Evolutionary conservation across 2,888 invertebrate genomes (phyloP), one percentile per base, ranked within the genome.

Genomic region (Nephrotoma guestfalica): DNA sequence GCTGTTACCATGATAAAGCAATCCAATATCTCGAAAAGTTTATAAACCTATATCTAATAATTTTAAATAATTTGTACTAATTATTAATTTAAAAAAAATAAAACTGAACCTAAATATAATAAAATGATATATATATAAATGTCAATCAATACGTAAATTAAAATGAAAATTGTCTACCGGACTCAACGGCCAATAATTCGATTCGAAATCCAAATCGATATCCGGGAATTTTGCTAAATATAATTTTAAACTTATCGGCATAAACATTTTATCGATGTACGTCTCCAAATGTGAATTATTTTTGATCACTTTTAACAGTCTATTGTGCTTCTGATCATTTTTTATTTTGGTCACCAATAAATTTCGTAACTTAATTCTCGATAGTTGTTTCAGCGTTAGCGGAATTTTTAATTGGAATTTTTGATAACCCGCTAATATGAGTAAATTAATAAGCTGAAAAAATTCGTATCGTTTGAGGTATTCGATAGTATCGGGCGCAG

Each of bases 281-380:
- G 85, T 43, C 9, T 85, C 85, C 4, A 85, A 43, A 85, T 43
- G 43, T 15, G 85, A 85, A 85, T 85, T 85, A 85, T 85, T 85
- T 43, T 85, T 85, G n/a, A 85, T 85, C 7, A 43, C 42, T 13
- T 18, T 41, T 3, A 85, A 18, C 18, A 85, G 18, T 13, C 45
- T 41, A 43, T 43, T 41, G 7, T 43, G 85, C 9, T 30, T n/a
- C 11, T 85, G 85, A 9, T 85, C 85, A 43, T 5, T 43, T 45
- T 85, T 85, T 11, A 85, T 43, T 85, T 89, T 88, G 15, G 86
- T 86, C 57, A 90, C 88, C 85, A 91, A 87, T 43, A 87, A 88
- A 84, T 89, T 88, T 2, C 91, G 90, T 86, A 91, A 89, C 83
- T 88, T 88, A 87, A 90, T 90, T n/a, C 91, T 90, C 18, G 89